A percentile compares a stretch with the other conserved stretches of the same genome.
These are phyloP conservation scores for Phania funesta DNA, from an alignment of 2,888 invertebrate genomes.

Conservation along the genomic window DNA sequence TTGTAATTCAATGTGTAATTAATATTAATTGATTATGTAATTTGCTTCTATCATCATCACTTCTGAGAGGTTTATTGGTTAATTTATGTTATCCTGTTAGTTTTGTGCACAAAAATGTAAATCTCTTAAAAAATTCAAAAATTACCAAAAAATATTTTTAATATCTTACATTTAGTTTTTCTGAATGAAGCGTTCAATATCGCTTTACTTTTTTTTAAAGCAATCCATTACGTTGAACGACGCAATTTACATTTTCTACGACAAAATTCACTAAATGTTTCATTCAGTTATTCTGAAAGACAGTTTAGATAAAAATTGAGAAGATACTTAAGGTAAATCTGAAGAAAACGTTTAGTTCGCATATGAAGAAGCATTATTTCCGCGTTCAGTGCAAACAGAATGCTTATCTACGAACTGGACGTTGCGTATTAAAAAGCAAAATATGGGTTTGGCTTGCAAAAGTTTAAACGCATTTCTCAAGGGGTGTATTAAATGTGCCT, in stretches of 20 bases:
- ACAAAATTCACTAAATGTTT: background rate
- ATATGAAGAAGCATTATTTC: background rate
- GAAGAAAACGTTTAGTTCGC: background rate
- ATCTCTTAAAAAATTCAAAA: background rate
- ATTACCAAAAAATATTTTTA: constrained; percentile 13
- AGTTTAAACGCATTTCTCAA: too few species aligned
- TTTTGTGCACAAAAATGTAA: background rate
- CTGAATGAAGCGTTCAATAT: background rate
- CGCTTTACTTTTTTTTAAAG: background rate
- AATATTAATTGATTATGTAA: background rate
- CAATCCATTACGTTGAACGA: background rate
- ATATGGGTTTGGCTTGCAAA: too few species aligned
- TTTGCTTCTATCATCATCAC: background rate
- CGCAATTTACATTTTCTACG: background rate
- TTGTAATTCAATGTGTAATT: background rate
- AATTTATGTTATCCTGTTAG: background rate
- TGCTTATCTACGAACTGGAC: background rate
- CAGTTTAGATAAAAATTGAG: background rate
- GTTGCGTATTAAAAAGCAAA: background rate
- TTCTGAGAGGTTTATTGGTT: background rate
- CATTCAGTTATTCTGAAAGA: constrained; percentile 1
- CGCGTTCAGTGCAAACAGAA: too few species aligned
- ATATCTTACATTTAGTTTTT: background rate
- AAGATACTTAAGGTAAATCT: background rate
- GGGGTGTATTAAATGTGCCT: too few species aligned